Base-by-base conservation (phyloP, 2,888 invertebrate species). In the Pediacus dermestoides region DNA sequence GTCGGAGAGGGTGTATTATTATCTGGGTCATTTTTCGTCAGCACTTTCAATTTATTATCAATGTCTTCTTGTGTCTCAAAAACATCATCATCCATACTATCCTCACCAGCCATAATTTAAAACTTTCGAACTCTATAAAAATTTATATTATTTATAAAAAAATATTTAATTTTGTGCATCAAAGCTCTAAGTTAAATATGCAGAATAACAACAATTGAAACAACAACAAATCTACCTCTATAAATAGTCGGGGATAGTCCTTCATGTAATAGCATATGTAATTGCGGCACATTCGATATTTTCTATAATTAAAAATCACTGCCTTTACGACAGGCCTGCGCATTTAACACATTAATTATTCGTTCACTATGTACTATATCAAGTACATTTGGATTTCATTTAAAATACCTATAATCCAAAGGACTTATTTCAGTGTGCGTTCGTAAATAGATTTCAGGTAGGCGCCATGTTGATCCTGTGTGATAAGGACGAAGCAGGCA, bases 61-160 rank as follows among this genome's bases (percentile, higher is more conserved):
- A 52, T 35, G 12, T 69, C 68, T 46, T 75, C 76, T 15, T 74
- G 70, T 25, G 80, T 78, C 61, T 87, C 87, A 58, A 88, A 88
- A 33, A 88, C 88, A 67, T 88, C 88, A 67, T 88, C 88, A 60
- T 85, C 85, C 78, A 88, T 84, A 57, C 82, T 85, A 69, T 88
- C 86, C 53, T 86, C 86, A 23, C 65, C 60, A 26, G 52, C 44
- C 15, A 40, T 31, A 37, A 39, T 47, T 4, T 28, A 4, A 27
- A 23, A 9, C n/a, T 18, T n/a, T 6, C 30, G 6, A 18, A 18
- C 6, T 18, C 21, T 18, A 18, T 7, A 18, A 18, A 18, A 18
- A 6, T 7, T 8, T 18, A 18, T 6, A 6, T 7, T 18, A 18
- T 18, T 18, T 18, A 18, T 8, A 18, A 6, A 18, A 8, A 8